These are phyloP conservation scores for Erinaceus europaeus DNA, from an alignment of 2,113 vertebrate species.

Conservation along the genomic window DNA sequence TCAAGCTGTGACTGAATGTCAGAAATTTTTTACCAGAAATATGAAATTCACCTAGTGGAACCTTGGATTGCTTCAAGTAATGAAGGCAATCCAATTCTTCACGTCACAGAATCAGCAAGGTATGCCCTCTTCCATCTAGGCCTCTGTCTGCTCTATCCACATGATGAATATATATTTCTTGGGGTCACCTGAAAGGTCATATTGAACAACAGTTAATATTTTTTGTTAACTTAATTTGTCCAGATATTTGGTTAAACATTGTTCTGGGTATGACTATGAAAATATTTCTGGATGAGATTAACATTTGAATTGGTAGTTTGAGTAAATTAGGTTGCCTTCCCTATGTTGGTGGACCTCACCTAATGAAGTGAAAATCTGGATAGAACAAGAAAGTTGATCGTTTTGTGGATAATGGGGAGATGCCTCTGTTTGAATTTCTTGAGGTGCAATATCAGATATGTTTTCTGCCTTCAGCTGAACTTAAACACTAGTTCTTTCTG, in stretches of 20 bases:
- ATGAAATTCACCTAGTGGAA: constrained; percentile 97
- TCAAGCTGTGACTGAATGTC: constrained; percentile 97
- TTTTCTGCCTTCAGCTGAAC: not conserved
- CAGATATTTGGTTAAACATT: not conserved
- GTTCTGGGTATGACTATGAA: not conserved
- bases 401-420: not conserved
- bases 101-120: constrained; percentile 94
- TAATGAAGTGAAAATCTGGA: not conserved
- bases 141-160: constrained; percentile 90
- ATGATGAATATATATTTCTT: no score
- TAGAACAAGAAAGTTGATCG: not conserved
- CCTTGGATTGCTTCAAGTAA: constrained; percentile 97
- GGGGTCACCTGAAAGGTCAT: no score
- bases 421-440: not conserved
- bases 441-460: not conserved
- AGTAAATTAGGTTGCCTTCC: not conserved
- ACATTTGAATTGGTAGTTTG: not conserved
- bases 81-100: constrained; percentile 97
- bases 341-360: not conserved
- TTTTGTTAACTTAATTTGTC: not conserved
- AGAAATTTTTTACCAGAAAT: constrained; percentile 97
- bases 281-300: constrained; percentile 23
- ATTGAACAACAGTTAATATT: not conserved
- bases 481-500: not conserved
- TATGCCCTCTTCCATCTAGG: constrained; percentile 92